phyloP scores from a whole-genome alignment of 2,797 vertebrate genomes.

The Coendou prehensilis region DNA sequence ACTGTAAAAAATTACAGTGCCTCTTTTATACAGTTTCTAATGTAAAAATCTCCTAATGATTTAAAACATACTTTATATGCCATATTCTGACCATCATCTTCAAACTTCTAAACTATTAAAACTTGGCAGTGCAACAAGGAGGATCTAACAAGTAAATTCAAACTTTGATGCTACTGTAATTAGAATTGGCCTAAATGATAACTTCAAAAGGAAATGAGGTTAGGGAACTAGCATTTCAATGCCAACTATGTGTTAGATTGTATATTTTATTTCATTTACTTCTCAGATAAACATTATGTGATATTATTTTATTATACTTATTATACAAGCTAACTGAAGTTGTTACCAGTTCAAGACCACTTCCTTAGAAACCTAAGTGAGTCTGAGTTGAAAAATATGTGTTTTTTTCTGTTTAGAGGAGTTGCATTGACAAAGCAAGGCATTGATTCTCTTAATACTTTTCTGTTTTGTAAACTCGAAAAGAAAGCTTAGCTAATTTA shows the following conservation, averaged over 20 bases:
- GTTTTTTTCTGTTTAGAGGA: neutral
- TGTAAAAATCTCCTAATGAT: conserved; percentile 24
- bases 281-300: conserved; percentile 27
- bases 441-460: neutral
- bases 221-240: neutral
- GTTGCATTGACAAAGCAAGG: neutral
- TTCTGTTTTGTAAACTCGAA: conserved; percentile 15
- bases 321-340: neutral
- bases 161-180: neutral
- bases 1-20: neutral
- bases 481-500: neutral
- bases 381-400: neutral
- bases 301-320: neutral
- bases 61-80: conserved; percentile 19
- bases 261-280: conserved; percentile 52
- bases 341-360: neutral
- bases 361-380: conserved; percentile 31
- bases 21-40: neutral
- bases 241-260: neutral
- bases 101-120: neutral
- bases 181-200: neutral
- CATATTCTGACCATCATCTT: neutral
- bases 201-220: conserved; percentile 48
- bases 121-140: neutral
- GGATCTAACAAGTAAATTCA: neutral